These are phyloP conservation scores for Protosalanx chinensis DNA, from an alignment of 2,797 vertebrate genomes.

Conservation along the genomic window DNA sequence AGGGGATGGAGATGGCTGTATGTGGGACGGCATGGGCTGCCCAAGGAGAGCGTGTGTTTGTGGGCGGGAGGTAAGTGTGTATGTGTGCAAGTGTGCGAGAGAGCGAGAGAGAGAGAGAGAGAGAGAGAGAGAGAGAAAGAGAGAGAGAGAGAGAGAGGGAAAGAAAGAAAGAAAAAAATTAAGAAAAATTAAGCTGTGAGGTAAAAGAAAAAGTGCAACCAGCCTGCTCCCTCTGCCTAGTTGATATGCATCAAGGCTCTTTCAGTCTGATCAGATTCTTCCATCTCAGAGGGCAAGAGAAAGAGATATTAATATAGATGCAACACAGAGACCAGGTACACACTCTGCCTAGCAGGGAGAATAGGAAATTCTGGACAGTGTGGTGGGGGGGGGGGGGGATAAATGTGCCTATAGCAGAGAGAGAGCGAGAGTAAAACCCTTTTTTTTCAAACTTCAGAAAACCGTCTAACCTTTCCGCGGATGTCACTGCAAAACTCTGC, in stretches of 20 bases:
- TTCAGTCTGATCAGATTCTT: slow-evolving; percentile 8
- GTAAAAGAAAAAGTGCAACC: neutral
- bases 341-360: slow-evolving; percentile 5
- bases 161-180: neutral
- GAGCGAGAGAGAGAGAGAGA: neutral
- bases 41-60: slow-evolving; percentile 1
- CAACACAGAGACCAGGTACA: slow-evolving; percentile 3
- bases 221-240: slow-evolving; percentile 1
- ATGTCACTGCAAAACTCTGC: neutral
- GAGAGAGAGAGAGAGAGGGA: neutral
- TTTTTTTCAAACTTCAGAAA: neutral
- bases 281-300: neutral
- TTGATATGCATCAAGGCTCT: slow-evolving; percentile 13
- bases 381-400: neutral
- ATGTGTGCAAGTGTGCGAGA: neutral
- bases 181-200: too few relatives aligned
- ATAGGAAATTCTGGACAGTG: neutral
- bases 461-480: neutral
- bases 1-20: slow-evolving; percentile 36
- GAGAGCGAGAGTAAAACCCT: neutral
- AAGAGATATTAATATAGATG: slow-evolving; percentile 11
- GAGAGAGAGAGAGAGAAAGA: neutral
- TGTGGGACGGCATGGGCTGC: neutral
- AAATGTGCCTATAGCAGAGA: neutral
- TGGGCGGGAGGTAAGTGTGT: neutral